Percentiles rank a stretch among this genome's conserved stretches.
Evolutionary conservation across 1,140 invertebrate genomes (phyloP).

Genomic region (Brachionus rubens): DNA sequence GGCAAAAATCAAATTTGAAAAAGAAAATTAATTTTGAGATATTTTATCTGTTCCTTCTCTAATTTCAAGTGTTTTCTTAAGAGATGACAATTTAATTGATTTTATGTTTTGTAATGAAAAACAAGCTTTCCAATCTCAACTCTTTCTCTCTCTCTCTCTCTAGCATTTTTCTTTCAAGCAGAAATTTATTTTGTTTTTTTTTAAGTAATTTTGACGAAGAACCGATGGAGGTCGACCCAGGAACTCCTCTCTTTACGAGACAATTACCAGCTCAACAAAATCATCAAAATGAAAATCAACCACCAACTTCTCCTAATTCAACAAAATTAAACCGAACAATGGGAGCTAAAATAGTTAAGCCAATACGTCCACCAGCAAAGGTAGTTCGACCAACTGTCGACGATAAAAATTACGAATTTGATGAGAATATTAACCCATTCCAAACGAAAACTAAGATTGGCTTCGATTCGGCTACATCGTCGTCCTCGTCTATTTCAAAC

Average conservation of each 20-base stretch:
- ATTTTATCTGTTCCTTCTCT: no score
- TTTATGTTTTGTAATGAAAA: no score
- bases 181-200: not conserved
- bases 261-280: not conserved
- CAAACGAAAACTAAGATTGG: constrained; percentile 6
- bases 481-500: constrained; percentile 27
- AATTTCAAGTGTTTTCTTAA: no score
- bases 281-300: not conserved
- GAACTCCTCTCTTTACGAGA: constrained; percentile 12
- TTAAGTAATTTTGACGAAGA: constrained; percentile 44
- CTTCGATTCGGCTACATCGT: constrained; percentile 20
- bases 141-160: no score
- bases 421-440: constrained; percentile 8
- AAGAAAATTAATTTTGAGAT: no score
- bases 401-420: not conserved
- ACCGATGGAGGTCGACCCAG: constrained; percentile 36
- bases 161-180: no score
- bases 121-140: no score
- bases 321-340: not conserved
- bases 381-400: not conserved
- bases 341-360: constrained; percentile 24
- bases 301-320: not conserved
- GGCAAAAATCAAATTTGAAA: no score
- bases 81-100: no score
- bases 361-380: not conserved